Conservation (phyloP, 2,888 invertebrate species). For the Masnerella sp. region DNA sequence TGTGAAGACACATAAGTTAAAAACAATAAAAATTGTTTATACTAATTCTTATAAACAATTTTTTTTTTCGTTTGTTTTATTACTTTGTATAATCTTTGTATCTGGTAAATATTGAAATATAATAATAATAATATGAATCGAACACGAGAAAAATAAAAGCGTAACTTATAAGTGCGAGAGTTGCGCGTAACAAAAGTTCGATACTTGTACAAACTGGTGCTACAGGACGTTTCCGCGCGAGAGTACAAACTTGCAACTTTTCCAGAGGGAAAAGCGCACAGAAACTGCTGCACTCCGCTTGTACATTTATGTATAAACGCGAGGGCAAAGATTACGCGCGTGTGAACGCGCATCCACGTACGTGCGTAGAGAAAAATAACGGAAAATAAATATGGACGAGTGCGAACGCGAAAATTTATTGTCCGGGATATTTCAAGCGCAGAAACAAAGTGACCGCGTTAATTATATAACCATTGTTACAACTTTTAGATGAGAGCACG, state of each 20-base stretch:
- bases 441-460: conserved; percentile 56
- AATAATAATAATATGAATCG: too few relatives aligned
- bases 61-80: too few relatives aligned
- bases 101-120: too few relatives aligned
- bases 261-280: conserved; percentile 61
- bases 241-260: conserved; percentile 67
- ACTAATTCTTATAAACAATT: too few relatives aligned
- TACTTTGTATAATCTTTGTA: too few relatives aligned
- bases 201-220: conserved; percentile 70
- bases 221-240: conserved; percentile 65
- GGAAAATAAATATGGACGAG: conserved; percentile 54
- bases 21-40: too few relatives aligned
- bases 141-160: neutral
- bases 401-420: conserved; percentile 50
- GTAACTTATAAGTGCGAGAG: conserved; percentile 40
- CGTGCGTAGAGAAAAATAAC: conserved; percentile 43
- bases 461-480: conserved; percentile 49
- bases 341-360: conserved; percentile 32
- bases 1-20: too few relatives aligned
- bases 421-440: conserved; percentile 45
- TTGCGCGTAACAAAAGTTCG: conserved; percentile 66
- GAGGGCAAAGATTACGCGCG: conserved; percentile 35
- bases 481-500: conserved; percentile 46
- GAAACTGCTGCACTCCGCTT: conserved; percentile 48
- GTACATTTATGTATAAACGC: conserved; percentile 40